Percentiles rank a stretch among this genome's conserved stretches.
Evolutionary conservation across 2,888 invertebrate genomes (phyloP).

Genomic region (Temnothorax unifasciatus): DNA sequence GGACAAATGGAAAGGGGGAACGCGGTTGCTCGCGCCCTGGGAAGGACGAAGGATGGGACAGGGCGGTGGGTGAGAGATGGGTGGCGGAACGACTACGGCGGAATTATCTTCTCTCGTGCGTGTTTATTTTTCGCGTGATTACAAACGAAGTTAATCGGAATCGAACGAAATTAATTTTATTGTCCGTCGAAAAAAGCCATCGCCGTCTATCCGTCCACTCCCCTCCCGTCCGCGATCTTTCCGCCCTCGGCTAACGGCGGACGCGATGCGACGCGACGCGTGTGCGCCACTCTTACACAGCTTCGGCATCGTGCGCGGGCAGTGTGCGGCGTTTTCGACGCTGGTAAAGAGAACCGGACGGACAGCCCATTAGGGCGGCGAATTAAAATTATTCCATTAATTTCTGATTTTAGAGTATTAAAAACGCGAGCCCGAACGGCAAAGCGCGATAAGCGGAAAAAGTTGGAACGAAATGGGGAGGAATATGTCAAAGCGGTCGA

Average conservation of each 20-base stretch:
- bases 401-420: constrained; percentile 59
- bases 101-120: constrained; percentile 75
- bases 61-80: constrained; percentile 38
- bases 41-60: constrained; percentile 36
- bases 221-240: constrained; percentile 45
- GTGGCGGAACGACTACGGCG: constrained; percentile 53
- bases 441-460: constrained; percentile 57
- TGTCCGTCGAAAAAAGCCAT: constrained; percentile 75
- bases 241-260: constrained; percentile 48
- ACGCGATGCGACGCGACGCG: constrained; percentile 44
- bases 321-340: constrained; percentile 50
- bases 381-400: constrained; percentile 60
- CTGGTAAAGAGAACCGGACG: constrained; percentile 55
- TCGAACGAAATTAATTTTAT: constrained; percentile 86
- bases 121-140: constrained; percentile 85
- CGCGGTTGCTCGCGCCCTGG: constrained; percentile 61
- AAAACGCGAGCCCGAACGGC: constrained; percentile 53
- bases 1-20: constrained; percentile 61
- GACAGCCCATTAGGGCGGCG: constrained; percentile 57
- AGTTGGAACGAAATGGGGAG: constrained; percentile 49
- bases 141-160: constrained; percentile 86
- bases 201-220: constrained; percentile 70
- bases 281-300: constrained; percentile 49
- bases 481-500: constrained; percentile 55
- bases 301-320: constrained; percentile 28